Evolutionary conservation across 2,113 vertebrate species (phyloP), one percentile per base, ranked within the genome.

Genomic region (Thalassarche chlororhynchos): DNA sequence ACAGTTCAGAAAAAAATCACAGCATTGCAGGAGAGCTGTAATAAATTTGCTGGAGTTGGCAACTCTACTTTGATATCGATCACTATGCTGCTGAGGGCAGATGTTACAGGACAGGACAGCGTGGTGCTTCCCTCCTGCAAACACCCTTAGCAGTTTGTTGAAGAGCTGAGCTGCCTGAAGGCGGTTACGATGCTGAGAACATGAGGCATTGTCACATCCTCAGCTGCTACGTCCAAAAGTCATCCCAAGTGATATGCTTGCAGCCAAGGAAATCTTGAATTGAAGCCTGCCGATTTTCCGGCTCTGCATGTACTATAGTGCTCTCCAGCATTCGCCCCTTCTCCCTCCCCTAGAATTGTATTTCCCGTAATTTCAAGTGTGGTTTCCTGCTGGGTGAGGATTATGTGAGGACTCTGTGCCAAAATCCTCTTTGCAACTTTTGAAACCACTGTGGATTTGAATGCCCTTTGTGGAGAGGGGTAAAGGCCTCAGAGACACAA

Each of bases 211-310:
- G 1, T 26, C 72, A 52, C 24, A 12, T 28, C 60, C 49, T 36
- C 2, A 0, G 64, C 54, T 47, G 44, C 24, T n/a, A 2, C 2
- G 1, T 42, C 44, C 78, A 85, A 55, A 90, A 29, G 8, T 7
- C 70, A 40, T 46, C 66, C 57, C 61, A 64, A 55, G 36, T 4
- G 34, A 79, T 9, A 4, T 4, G 8, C 31, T 42, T 5, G 16
- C 57, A 68, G 92, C 88, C 95, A 94, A 85, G 32, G 70, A 71
- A 82, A 90, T n/a, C 25, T 64, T 84, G 89, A 86, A 38, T 11
- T 6, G 40, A 80, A 75, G 74, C 70, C 70, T 66, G 51, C 51
- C 5, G 15, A 23, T 85, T 38, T 71, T 83, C 61, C 36, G 24
- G 51, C 47, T 64, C 52, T 51, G 75, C n/a, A 14, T 19, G 14